Conservation (phyloP, 2,113 vertebrate genomes). For the Bucco capensis region DNA sequence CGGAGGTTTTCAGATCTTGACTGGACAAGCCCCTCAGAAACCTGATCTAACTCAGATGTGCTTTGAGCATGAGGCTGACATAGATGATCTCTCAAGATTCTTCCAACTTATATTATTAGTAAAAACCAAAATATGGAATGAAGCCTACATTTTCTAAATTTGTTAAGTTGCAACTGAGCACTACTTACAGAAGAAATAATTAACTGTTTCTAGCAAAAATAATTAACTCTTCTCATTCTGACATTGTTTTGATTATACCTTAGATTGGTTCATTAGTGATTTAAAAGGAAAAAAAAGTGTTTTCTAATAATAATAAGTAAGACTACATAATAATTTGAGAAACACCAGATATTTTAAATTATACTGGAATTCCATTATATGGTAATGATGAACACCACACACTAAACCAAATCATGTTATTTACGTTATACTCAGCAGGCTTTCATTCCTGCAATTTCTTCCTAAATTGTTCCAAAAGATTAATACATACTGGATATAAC, state of each 20-base stretch:
- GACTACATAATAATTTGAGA: not conserved
- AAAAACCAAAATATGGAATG: not conserved
- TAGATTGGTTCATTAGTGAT: not conserved
- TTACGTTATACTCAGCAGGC: not conserved
- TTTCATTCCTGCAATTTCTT: not conserved
- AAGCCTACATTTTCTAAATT: not conserved
- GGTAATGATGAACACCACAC: not conserved
- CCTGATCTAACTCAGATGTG: not conserved
- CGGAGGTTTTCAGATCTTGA: not conserved
- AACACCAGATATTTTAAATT: not conserved
- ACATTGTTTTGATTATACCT: not conserved
- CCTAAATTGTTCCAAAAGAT: not conserved
- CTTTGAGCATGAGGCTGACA: not conserved
- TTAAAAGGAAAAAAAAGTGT: too few species aligned
- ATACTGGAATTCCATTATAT: not conserved
- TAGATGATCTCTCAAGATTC: not conserved
- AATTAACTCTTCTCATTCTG: not conserved
- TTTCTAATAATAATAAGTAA: not conserved
- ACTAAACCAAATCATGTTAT: not conserved
- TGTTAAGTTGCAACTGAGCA: not conserved
- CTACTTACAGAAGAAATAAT: not conserved
- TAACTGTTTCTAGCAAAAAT: not conserved
- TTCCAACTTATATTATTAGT: not conserved
- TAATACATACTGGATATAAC: not conserved
- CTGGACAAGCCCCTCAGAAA: not conserved